Percentiles rank a stretch among this genome's conserved stretches.
Conservation (phyloP, 2,113 vertebrate species). For the Candoia aspera region DNA sequence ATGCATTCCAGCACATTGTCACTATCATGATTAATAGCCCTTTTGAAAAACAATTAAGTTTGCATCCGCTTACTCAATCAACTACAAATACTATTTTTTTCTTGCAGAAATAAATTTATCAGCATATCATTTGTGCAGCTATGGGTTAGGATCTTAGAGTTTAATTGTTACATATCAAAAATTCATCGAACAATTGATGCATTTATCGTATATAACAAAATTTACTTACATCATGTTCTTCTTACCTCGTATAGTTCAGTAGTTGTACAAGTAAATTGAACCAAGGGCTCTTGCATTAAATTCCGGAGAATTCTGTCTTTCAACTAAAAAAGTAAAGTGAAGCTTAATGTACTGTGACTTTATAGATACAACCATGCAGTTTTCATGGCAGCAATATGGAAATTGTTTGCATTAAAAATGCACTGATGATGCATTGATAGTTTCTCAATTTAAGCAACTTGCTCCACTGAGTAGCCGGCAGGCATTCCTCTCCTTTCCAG, state of each 20-base stretch:
- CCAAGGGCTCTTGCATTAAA: not conserved
- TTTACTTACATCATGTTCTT: not conserved
- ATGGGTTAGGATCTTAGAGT: constrained; percentile 48
- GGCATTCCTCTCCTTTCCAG: not conserved
- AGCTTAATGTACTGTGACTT: not conserved
- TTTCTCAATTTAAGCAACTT: not conserved
- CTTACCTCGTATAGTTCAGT: not conserved
- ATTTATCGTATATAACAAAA: not conserved
- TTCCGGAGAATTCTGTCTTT: not conserved
- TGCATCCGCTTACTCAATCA: constrained; percentile 73
- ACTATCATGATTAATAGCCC: constrained; percentile 71
- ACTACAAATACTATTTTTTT: constrained; percentile 71
- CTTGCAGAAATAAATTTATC: constrained; percentile 63
- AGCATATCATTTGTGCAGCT: constrained; percentile 56
- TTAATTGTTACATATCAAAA: not conserved
- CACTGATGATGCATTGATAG: not conserved
- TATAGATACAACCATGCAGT: not conserved
- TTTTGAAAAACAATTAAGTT: constrained; percentile 76
- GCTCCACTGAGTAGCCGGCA: not conserved
- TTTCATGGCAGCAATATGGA: not conserved
- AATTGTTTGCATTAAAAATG: not conserved
- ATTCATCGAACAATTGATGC: constrained; percentile 19
- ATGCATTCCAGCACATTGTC: constrained; percentile 68
- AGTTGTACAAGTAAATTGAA: not conserved
- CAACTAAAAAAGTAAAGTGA: not conserved